A percentile compares a stretch with the other conserved stretches of the same genome.
Conservation (phyloP, 2,113 vertebrate genomes). For the Lophochroa leadbeateri region DNA sequence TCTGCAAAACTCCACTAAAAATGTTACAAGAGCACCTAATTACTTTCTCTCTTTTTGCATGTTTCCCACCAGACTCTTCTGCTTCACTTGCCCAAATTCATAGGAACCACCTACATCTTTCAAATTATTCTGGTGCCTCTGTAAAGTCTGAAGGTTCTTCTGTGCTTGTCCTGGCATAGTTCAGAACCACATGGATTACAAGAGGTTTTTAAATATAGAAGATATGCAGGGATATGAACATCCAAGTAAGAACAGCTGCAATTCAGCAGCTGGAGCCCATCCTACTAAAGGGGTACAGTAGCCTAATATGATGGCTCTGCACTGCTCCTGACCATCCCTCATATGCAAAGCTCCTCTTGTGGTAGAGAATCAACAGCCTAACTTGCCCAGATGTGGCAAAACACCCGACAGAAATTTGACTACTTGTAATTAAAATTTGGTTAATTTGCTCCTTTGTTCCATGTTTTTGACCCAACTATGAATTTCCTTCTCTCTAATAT, state of each 20-base stretch:
- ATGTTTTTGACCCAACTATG: neutral
- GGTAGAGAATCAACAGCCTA: neutral
- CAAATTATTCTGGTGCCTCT: constrained; percentile 31
- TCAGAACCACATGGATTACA: neutral
- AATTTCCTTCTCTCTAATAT: neutral
- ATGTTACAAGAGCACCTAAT: constrained; percentile 24
- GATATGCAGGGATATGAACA: neutral
- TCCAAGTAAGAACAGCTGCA: neutral
- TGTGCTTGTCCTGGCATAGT: constrained; percentile 34
- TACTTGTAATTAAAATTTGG: neutral
- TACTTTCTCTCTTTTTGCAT: constrained; percentile 1
- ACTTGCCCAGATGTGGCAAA: neutral
- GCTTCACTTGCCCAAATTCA: constrained; percentile 17
- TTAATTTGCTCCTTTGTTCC: neutral
- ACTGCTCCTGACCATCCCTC: neutral
- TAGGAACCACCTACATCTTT: neutral
- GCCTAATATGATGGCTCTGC: neutral
- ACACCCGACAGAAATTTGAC: neutral
- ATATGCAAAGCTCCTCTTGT: neutral
- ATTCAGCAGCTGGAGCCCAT: constrained; percentile 12
- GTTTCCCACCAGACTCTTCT: constrained; percentile 17
- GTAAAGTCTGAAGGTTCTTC: neutral
- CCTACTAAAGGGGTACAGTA: neutral
- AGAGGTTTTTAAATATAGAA: neutral
- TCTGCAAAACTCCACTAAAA: constrained; percentile 27